Base-by-base conservation (phyloP, 2,797 vertebrate species). In the Balearica regulorum region DNA sequence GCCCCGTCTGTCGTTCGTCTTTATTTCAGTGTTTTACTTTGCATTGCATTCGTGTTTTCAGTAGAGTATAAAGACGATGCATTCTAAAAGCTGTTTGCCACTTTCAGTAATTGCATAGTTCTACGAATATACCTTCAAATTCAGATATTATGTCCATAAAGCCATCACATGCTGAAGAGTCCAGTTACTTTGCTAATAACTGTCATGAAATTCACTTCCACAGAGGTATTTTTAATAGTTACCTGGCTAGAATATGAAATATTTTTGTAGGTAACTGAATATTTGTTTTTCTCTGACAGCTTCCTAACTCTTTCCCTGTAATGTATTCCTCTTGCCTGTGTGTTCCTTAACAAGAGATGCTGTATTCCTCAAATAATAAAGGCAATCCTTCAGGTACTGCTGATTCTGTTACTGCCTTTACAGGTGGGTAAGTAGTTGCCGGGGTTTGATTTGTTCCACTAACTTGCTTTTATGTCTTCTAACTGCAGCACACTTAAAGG, bases 361-460 rank as follows among this genome's bases (percentile, higher is more conserved):
- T 64, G 28, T 54, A 57, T 83, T 94, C 54, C 73, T 87, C 79
- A 84, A 86, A 91, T 29, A 89, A 80, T 90, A 93, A 91, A 96
- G 33, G 18, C 49, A 96, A 77, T 77, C 43, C 60, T 97, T 95
- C 89, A 82, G 87, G 69, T 96, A 70, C 57, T 94, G 87, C 57
- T 3, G 9, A 83, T 92, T 70, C 70, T 89, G 58, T 87, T 84
- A 91, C 43, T 64, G 82, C 78, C 39, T 93, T 96, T 92, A 92
- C 70, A 90, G 82, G 80, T 85, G 73, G 70, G 15, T 90, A 93
- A 96, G 90, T 90, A 83, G 46, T 72, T 89, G 20, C 68, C n/a
- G 26, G 33, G 21, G 58, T 89, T 94, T 95, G 81, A 90, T 97
- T 95, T 95, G 79, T 95, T 96, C 95, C 73, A 61, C 73, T 86